Percentiles rank a stretch among this genome's conserved stretches.
phyloP scores from a whole-genome alignment of 2,888 invertebrate species.

The Lottia gigantea region DNA sequence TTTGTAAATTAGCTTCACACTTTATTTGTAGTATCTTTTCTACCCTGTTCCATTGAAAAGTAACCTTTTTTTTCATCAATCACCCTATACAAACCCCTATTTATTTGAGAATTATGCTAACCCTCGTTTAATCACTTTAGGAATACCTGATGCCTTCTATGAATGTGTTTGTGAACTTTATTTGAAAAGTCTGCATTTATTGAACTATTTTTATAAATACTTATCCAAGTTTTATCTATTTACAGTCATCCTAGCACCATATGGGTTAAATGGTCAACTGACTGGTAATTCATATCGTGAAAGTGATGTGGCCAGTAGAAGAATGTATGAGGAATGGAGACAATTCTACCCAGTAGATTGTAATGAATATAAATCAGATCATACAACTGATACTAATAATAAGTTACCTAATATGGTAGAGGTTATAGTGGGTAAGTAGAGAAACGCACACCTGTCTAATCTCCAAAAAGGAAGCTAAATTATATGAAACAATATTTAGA shows the following conservation, averaged over 20 bases:
- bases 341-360: slow-evolving; percentile 76
- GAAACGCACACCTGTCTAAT: no score
- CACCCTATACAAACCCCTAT: no score
- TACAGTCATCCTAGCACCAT: slow-evolving; percentile 93
- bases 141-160: no score
- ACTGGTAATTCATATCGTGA: slow-evolving; percentile 83
- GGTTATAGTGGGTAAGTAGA: slow-evolving; percentile 70
- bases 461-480: no score
- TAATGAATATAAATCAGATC: slow-evolving; percentile 12
- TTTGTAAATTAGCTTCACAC: no score
- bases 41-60: no score
- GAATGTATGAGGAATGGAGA: slow-evolving; percentile 91
- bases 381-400: slow-evolving; percentile 20
- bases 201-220: not conserved
- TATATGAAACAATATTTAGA: no score
- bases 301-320: slow-evolving; percentile 73
- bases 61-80: no score
- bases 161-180: no score
- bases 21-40: no score
- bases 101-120: no score
- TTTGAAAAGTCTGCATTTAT: not conserved
- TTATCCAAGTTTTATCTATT: slow-evolving; percentile 16
- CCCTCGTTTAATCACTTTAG: no score
- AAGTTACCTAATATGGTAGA: slow-evolving; percentile 74
- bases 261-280: slow-evolving; percentile 90